Base-by-base conservation (phyloP, 2,797 vertebrate genomes). In the Euthynnus affinis region DNA sequence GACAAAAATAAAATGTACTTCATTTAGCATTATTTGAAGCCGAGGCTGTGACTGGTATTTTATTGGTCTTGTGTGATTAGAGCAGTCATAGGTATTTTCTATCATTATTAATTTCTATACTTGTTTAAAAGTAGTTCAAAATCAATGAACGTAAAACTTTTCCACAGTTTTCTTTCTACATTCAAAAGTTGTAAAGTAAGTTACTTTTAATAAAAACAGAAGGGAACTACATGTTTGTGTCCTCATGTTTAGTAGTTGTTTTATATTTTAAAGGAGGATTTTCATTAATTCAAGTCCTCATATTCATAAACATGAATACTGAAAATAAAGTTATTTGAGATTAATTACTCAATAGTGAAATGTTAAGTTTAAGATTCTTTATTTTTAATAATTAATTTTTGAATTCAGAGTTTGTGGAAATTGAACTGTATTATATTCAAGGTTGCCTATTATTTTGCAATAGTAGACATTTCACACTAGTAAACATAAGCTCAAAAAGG, bases 1-100 rank as follows among this genome's bases (percentile, higher is more conserved):
- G 88, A 93, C 90, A 95, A 94, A 95, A 96, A 95, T 93, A 95
- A 96, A 95, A 92, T 93, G 92, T 96, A 96, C 91, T 94, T 95
- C 94, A 92, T 95, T 95, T 96, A 96, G 95, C 94, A 91, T 94
- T 94, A 93, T 93, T 94, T 92, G 86, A 92, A 92, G 89, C 84
- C 71, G 85, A 93, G 91, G 88, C 90, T 93, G 88, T 89, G 92
- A 92, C 92, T 94, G 91, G 93, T 94, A 78, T 94, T 91, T 90
- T 88, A 91, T 95, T 92, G 90, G 91, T 93, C 91, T 92, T 90
- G 84, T 90, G 86, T 94, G 88, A 88, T 90, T 95, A 95, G 92
- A 93, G 89, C 87, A 91, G 89, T 91, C 90, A 92, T 95, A 95
- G 95, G 91, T 89, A 93, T 92, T 94, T 94, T 92, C 83, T 90